Conservation (phyloP, 2,797 vertebrate genomes). For the Enoplosus armatus region DNA sequence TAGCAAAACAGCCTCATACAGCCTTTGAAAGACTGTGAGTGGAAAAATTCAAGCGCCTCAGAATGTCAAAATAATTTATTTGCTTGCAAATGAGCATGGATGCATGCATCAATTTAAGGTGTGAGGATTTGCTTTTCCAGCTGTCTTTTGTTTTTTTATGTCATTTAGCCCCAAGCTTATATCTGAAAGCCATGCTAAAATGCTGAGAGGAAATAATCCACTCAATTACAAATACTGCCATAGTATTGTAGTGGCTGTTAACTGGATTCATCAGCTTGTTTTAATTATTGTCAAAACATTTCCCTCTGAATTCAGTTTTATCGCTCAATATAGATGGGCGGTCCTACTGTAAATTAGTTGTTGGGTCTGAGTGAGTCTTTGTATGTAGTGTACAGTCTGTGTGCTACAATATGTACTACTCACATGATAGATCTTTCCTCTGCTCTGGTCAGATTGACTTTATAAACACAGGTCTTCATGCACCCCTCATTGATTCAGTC, state of each 20-base stretch:
- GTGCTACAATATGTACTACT: neutral
- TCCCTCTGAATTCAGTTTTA: conserved; percentile 45
- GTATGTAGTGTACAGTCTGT: neutral
- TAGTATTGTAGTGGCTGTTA: conserved; percentile 10
- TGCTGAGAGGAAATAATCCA: conserved; percentile 47
- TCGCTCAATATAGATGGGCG: conserved; percentile 25
- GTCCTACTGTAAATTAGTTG: neutral
- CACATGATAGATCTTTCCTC: conserved; percentile 2
- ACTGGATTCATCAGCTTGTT: conserved; percentile 27
- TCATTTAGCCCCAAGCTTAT: conserved; percentile 47
- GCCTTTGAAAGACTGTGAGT: conserved; percentile 55
- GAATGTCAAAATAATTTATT: conserved; percentile 64
- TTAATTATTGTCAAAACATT: conserved; percentile 41
- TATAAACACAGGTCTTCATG: conserved; percentile 3
- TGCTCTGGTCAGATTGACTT: conserved; percentile 18
- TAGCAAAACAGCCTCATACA: conserved; percentile 43
- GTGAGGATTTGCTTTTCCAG: conserved; percentile 46
- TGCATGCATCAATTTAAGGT: conserved; percentile 49
- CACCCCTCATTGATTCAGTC: conserved; percentile 17
- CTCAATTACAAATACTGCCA: conserved; percentile 15
- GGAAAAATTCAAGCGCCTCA: conserved; percentile 43
- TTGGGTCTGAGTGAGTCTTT: neutral
- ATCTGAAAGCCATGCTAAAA: conserved; percentile 30
- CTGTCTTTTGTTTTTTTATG: conserved; percentile 57
- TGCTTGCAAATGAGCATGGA: conserved; percentile 42